These are phyloP conservation scores for Beris chalybata DNA, from an alignment of 2,888 invertebrate species.

Conservation along the genomic window DNA sequence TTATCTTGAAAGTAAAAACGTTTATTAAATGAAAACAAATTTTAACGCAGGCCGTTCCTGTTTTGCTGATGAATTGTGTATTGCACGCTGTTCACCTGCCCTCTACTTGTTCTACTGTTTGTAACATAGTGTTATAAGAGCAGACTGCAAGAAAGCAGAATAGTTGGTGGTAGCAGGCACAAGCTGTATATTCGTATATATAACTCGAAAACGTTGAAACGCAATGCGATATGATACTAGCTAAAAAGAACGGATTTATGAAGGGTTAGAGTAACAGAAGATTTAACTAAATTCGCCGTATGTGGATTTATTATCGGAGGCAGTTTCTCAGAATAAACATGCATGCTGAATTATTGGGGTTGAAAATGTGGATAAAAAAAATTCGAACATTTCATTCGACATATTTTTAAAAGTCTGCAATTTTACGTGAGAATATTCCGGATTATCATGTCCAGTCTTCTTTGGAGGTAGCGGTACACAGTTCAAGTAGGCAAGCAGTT, in stretches of 20 bases:
- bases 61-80: constrained; percentile 37
- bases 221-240: too few species aligned
- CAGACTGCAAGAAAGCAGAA: constrained; percentile 16
- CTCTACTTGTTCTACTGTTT: constrained; percentile 35
- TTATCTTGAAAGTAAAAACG: constrained; percentile 4
- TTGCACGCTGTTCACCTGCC: constrained; percentile 35
- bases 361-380: background rate
- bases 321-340: too few species aligned
- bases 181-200: background rate
- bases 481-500: constrained; percentile 26
- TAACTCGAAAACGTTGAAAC: too few species aligned
- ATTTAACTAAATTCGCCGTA: too few species aligned
- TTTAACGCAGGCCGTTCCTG: constrained; percentile 40
- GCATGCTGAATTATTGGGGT: too few species aligned
- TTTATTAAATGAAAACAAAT: constrained; percentile 36
- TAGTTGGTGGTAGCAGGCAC: background rate
- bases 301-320: too few species aligned
- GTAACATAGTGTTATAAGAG: constrained; percentile 4
- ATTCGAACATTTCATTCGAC: background rate
- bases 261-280: too few species aligned
- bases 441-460: background rate
- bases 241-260: too few species aligned
- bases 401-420: background rate
- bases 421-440: background rate
- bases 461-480: constrained; percentile 12